phyloP scores from a whole-genome alignment of 2,888 invertebrate species.

The Ornithoptera priamus region DNA sequence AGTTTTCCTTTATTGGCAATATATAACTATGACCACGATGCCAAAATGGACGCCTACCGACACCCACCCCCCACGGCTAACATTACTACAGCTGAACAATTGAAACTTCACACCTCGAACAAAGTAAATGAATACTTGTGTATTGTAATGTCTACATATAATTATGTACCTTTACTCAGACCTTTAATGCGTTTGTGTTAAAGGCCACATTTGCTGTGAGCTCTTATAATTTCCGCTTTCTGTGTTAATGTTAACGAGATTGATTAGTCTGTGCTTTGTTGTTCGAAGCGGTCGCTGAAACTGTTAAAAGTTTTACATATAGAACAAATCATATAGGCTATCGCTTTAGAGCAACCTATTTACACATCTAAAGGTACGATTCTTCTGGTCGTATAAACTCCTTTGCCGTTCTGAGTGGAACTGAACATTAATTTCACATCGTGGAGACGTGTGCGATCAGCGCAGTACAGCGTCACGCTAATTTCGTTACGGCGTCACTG shows the following conservation, averaged over 20 bases:
- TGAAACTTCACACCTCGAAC: slow-evolving; percentile 19
- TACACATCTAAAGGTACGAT: not conserved
- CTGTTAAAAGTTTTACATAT: not conserved
- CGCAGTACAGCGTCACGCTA: too few species aligned
- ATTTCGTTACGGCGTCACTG: too few species aligned
- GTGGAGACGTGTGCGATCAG: too few species aligned
- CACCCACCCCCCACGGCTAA: slow-evolving; percentile 58
- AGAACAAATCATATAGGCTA: not conserved
- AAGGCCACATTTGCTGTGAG: not conserved
- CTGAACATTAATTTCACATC: too few species aligned
- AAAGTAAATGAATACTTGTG: not conserved
- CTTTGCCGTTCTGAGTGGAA: too few species aligned
- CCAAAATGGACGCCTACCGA: slow-evolving; percentile 4
- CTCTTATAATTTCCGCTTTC: not conserved
- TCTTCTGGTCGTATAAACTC: too few species aligned
- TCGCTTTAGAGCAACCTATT: not conserved
- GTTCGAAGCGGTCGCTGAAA: slow-evolving; percentile 8
- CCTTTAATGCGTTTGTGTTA: not conserved
- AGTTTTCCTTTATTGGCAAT: too few species aligned
- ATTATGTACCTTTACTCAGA: not conserved
- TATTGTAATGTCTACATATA: not conserved
- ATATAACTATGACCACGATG: not conserved
- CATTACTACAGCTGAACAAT: slow-evolving; percentile 59
- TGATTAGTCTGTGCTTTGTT: slow-evolving; percentile 12
- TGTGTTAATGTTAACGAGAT: too few species aligned